Base-by-base conservation (phyloP, 2,888 invertebrate genomes). In the Brenthis daphne region DNA sequence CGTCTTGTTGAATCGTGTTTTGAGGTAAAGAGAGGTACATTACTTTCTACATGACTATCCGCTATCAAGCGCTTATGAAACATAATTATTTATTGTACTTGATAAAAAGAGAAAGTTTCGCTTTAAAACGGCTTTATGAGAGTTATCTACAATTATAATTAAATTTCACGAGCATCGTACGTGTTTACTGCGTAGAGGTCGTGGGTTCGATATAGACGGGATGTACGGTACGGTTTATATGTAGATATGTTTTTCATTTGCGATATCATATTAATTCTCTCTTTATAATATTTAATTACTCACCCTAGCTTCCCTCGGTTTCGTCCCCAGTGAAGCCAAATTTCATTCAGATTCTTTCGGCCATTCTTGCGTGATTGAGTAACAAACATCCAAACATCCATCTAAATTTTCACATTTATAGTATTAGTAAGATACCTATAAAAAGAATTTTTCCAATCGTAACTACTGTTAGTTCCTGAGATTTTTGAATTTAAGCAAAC, bases 1-100 rank as follows among this genome's bases (percentile, higher is more conserved):
- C 51, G 37, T 65, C 51, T 51, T 13, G 54, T 50, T 67, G 48
- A 67, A 79, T 73, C 80, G 75, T 79, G 80, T 82, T 80, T 77
- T 67, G 77, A 78, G 82, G 82, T 82, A 81, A 83, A 80, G 80
- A 69, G 74, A 67, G 65, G 58, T 75, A 73, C 61, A 51, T 55
- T 74, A 76, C 83, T 83, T 83, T 82, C 83, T 78, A 80, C 74
- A 63, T 63, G 51, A 67, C 61, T 67, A 63, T 67, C 63, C 61
- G 67, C 48, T 65, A 57, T 53, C 51, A 50, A 55, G 56, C 29
- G 56, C 33, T 63, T 67, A 63, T 63, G 67, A 67, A 67, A 67
- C 63, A 55, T 63, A 29, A 63, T 63, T 63, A 66, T 58, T 66
- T 66, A 63, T 63, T 63, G 63, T 67, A 63, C 67, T 61, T 56